Evolutionary conservation across 1,140 invertebrate genomes (phyloP).

Genomic region (Lepidurus couesii): DNA sequence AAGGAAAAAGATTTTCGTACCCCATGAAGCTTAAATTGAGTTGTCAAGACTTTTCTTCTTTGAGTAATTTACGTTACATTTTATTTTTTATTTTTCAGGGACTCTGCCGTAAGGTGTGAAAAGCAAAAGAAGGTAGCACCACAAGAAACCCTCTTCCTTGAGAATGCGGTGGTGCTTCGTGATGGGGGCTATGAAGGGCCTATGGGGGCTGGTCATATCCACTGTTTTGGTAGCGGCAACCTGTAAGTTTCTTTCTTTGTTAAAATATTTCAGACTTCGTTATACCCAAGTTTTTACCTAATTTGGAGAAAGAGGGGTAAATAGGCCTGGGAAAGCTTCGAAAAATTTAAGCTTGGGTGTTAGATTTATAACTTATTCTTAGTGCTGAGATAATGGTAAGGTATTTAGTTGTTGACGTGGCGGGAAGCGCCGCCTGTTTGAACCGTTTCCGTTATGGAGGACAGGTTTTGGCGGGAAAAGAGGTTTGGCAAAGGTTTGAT

Average conservation of each 20-base stretch:
- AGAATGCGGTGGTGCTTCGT: constrained; percentile 2
- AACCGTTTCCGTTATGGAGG: no score
- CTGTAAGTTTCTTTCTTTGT: background rate
- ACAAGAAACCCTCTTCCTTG: background rate
- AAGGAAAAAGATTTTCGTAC: background rate
- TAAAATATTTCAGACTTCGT: no score
- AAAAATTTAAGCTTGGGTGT: no score
- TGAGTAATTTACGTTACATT: background rate
- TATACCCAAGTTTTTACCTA: no score
- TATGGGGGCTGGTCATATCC: background rate
- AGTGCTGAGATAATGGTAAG: no score
- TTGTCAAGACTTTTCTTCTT: background rate
- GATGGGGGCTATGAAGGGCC: background rate
- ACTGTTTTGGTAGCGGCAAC: background rate
- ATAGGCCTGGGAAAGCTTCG: no score
- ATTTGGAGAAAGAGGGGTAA: no score
- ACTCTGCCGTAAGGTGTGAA: background rate
- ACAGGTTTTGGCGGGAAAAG: no score
- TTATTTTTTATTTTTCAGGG: background rate
- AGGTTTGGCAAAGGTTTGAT: no score
- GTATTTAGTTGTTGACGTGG: no score
- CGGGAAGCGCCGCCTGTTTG: no score
- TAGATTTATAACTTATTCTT: no score
- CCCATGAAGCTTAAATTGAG: background rate
- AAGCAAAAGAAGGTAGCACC: background rate